Conservation (phyloP, 2,797 vertebrate species). For the Choloepus didactylus region DNA sequence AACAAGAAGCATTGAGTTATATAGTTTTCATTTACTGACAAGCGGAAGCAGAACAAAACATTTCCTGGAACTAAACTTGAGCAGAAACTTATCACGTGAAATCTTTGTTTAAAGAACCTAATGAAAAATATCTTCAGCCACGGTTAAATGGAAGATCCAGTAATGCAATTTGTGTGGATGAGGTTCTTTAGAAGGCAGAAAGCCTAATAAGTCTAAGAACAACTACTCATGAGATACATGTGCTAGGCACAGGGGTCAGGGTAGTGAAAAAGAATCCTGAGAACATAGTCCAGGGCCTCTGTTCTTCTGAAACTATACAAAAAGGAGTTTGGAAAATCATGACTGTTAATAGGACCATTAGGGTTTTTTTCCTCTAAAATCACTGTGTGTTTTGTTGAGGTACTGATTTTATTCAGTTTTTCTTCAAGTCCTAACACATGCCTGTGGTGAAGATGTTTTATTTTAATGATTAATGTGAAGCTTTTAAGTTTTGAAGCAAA, state of each 20-base stretch:
- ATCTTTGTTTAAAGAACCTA: slow-evolving; percentile 80
- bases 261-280: background rate
- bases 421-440: background rate
- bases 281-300: background rate
- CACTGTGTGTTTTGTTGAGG: background rate
- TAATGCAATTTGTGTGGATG: background rate
- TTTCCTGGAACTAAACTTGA: slow-evolving; percentile 82
- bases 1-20: slow-evolving; percentile 39
- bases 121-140: slow-evolving; percentile 77
- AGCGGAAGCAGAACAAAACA: slow-evolving; percentile 78
- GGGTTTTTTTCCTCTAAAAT: background rate
- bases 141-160: slow-evolving; percentile 73
- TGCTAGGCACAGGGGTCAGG: background rate
- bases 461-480: slow-evolving; percentile 7
- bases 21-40: slow-evolving; percentile 70
- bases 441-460: background rate
- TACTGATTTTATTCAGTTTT: background rate
- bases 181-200: background rate
- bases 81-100: slow-evolving; percentile 78
- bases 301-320: background rate
- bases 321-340: background rate
- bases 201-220: background rate
- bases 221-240: background rate
- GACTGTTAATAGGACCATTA: background rate
- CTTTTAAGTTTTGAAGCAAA: slow-evolving; percentile 22